These are phyloP conservation scores for Ischnus inquisitorius DNA, from an alignment of 2,888 invertebrate genomes.

Conservation along the genomic window DNA sequence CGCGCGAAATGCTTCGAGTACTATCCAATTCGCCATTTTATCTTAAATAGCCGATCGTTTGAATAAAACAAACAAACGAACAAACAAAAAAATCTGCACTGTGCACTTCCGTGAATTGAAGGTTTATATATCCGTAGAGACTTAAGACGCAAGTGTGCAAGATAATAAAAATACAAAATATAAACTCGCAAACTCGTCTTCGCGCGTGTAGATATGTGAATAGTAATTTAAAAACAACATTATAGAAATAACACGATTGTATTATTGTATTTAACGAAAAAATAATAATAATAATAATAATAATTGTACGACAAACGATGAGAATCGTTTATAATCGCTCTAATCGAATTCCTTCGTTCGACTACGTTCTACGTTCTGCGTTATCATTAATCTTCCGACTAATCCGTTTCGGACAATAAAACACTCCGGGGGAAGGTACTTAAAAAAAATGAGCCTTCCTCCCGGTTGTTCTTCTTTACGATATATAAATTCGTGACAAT, in stretches of 20 bases:
- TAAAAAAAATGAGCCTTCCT: not conserved
- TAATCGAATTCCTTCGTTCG: constrained; percentile 60
- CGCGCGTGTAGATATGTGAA: constrained; percentile 68
- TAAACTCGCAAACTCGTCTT: constrained; percentile 52
- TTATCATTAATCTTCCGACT: constrained; percentile 61
- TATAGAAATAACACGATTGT: constrained; percentile 59
- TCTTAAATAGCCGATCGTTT: constrained; percentile 41
- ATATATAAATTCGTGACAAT: constrained; percentile 65
- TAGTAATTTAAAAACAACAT: constrained; percentile 45
- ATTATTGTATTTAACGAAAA: constrained; percentile 53
- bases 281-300: not conserved
- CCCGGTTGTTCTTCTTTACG: constrained; percentile 17
- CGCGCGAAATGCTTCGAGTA: constrained; percentile 56
- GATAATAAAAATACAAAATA: constrained; percentile 45
- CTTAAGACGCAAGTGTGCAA: constrained; percentile 37
- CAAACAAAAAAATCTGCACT: constrained; percentile 81
- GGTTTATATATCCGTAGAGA: constrained; percentile 69
- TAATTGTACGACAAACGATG: constrained; percentile 53
- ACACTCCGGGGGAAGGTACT: constrained; percentile 1
- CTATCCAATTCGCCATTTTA: constrained; percentile 44
- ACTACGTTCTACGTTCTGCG: constrained; percentile 48
- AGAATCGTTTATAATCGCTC: constrained; percentile 67
- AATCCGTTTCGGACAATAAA: constrained; percentile 63
- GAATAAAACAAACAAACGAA: constrained; percentile 52
- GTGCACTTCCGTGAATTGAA: constrained; percentile 85